phyloP scores from a whole-genome alignment of 2,888 invertebrate species.

The Eupithecia dodoneata region DNA sequence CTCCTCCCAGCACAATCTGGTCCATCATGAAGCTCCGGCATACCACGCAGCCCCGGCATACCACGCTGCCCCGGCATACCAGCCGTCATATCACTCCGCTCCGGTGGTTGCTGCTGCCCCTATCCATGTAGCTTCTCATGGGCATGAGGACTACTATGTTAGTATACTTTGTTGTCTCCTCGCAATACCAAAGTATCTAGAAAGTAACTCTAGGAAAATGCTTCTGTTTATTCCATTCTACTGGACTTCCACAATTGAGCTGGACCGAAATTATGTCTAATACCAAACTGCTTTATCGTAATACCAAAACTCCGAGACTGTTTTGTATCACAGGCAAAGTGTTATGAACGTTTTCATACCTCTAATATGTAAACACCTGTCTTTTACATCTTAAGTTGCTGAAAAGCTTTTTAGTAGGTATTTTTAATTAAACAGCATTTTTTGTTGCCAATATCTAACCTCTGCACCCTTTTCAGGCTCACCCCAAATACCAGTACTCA shows the following conservation, averaged over 20 bases:
- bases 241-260: not conserved
- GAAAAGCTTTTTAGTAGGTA: not conserved
- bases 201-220: not conserved
- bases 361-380: too few species aligned
- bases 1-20: conserved; percentile 53
- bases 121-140: conserved; percentile 47
- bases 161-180: conserved; percentile 32
- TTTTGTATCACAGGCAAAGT: not conserved
- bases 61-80: conserved; percentile 48
- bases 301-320: not conserved
- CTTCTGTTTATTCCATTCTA: not conserved
- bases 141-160: conserved; percentile 70
- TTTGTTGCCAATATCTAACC: not conserved
- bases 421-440: not conserved
- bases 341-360: too few species aligned
- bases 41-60: conserved; percentile 38
- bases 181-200: too few species aligned
- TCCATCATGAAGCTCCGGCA: conserved; percentile 45
- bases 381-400: too few species aligned
- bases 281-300: not conserved
- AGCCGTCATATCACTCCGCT: conserved; percentile 49
- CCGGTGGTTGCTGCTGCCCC: conserved; percentile 46
- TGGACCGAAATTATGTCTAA: not conserved
- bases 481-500: conserved; percentile 85
- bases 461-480: conserved; percentile 65